Conservation (phyloP, 2,888 invertebrate genomes). For the Myopa testacea region DNA sequence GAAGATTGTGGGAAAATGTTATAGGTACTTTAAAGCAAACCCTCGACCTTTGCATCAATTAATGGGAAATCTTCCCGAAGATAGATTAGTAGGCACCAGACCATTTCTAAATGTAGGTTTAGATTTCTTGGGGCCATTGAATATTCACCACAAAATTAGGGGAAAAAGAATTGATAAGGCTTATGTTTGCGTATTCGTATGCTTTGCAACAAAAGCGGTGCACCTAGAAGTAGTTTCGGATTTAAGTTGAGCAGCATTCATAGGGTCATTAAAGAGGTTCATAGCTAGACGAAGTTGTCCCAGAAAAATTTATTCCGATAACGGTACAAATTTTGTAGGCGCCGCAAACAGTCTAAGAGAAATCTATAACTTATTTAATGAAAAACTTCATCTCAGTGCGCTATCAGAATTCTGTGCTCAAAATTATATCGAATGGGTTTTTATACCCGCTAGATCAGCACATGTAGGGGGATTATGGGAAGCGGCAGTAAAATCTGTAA, state of each 20-base stretch:
- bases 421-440: slow-evolving; percentile 6
- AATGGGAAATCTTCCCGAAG: no score
- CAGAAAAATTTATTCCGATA: slow-evolving; percentile 33
- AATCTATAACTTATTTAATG: slow-evolving; percentile 4
- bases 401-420: background rate
- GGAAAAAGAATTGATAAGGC: no score
- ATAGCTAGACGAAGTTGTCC: slow-evolving; percentile 12
- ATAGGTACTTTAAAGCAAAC: no score
- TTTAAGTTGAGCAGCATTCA: slow-evolving; percentile 34
- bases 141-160: no score
- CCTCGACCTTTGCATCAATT: no score
- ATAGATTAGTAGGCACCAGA: no score
- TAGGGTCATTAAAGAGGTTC: slow-evolving; percentile 35
- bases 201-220: slow-evolving; percentile 18
- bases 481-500: slow-evolving; percentile 25
- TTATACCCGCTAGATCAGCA: slow-evolving; percentile 2
- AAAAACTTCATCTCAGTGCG: background rate
- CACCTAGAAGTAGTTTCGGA: slow-evolving; percentile 17
- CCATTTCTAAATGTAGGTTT: no score
- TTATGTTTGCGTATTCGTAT: background rate
- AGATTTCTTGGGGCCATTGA: no score
- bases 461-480: slow-evolving; percentile 39
- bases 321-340: slow-evolving; percentile 37
- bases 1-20: no score
- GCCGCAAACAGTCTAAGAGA: slow-evolving; percentile 34